Evolutionary conservation across 2,113 vertebrate genomes (phyloP), one percentile per base, ranked within the genome.

Genomic region (Sula dactylatra): DNA sequence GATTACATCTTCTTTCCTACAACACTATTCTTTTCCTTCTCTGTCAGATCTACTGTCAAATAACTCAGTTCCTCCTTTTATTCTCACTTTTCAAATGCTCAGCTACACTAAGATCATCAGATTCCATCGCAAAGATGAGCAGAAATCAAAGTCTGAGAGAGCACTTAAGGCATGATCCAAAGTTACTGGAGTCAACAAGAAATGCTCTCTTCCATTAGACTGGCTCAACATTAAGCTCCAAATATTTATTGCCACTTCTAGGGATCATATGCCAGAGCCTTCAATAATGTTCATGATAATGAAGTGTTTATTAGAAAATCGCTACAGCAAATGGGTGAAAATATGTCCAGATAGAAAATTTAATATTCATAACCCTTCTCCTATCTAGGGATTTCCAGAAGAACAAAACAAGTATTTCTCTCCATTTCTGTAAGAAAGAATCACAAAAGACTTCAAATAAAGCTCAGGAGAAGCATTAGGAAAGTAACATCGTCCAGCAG

Each of bases 1-100:
- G 95, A 98, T 95, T 97, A 96, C 93, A 97, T 97, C 95, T 97
- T 91, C 96, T 96, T 96, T 97, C 86, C 76, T 92, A 42, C 58
- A 52, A 49, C 54, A 62, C 95, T 94, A 93, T 94, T 98, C 71
- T 95, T 95, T 94, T 85, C 88, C 78, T 85, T 91, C 86, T 96
- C 82, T 93, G 95, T 91, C 89, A 96, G 87, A 96, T 97, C 94
- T 92, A 82, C 74, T 26, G 62, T 84, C 90, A 90, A 67, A 93
- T 82, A 90, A 94, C 78, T 96, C 42, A 4, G 55, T 65, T 73
- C 56, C 61, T 85, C 31, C 58, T 97, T 93, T 96, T 88, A 82
- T 91, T 96, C 61, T 74, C 81, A 87, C 84, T 95, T 69, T 93
- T 91, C 72, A 81, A 91, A 88, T 47, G 73, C 34, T 55, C 64